These are phyloP conservation scores for Manis javanica DNA, from an alignment of 2,797 vertebrate genomes.

Conservation along the genomic window DNA sequence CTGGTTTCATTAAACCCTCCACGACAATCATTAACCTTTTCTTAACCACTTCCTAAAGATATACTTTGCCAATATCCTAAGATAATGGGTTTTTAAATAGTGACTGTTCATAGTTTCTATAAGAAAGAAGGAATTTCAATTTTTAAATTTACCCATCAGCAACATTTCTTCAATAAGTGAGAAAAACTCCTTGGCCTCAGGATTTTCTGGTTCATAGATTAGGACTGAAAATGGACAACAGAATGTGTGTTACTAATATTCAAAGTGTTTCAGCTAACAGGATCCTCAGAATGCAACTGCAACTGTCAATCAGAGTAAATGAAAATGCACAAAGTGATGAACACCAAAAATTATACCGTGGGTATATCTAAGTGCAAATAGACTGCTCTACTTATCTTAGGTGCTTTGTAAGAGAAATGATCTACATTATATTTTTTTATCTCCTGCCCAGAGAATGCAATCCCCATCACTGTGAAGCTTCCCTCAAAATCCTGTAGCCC, in stretches of 20 bases:
- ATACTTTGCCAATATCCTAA: constrained; percentile 9
- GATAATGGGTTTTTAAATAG: constrained; percentile 49
- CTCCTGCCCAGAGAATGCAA: not conserved
- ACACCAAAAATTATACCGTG: not conserved
- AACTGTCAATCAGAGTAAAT: constrained; percentile 34
- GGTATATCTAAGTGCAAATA: not conserved
- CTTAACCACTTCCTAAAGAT: constrained; percentile 40
- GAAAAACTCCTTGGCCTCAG: constrained; percentile 89
- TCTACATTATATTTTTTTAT: constrained; percentile 10
- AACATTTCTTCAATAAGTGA: constrained; percentile 90
- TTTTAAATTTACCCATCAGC: constrained; percentile 85
- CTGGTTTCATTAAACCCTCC: constrained; percentile 6
- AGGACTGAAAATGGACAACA: constrained; percentile 88
- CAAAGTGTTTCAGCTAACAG: constrained; percentile 59
- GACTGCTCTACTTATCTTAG: not conserved
- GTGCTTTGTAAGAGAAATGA: constrained; percentile 21
- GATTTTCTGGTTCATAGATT: constrained; percentile 90
- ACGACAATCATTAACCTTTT: not conserved
- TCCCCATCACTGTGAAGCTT: not conserved
- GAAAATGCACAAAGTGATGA: constrained; percentile 42
- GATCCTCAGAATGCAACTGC: not conserved
- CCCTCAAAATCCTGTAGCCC: not conserved
- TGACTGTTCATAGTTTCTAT: constrained; percentile 12
- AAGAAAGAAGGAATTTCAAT: constrained; percentile 30
- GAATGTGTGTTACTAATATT: constrained; percentile 54